Evolutionary conservation across 2,888 invertebrate genomes (phyloP), one percentile per base, ranked within the genome.

Genomic region (Gonocerus acuteangulatus): DNA sequence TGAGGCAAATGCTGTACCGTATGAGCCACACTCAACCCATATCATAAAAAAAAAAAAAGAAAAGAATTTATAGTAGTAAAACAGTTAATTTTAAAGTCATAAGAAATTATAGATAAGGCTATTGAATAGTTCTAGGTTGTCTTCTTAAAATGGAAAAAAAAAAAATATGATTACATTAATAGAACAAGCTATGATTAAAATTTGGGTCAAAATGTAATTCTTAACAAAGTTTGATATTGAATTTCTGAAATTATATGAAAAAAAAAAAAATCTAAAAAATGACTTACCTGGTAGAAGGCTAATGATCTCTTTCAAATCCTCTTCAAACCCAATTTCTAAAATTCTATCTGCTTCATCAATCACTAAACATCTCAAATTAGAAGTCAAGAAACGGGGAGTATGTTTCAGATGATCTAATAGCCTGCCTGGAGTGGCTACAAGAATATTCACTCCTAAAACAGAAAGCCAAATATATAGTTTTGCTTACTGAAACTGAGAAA

Each of bases 331-430:
- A 73, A 95, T 89, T 73, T 96, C 95, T 61, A 97, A 78, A 73
- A 97, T 95, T 69, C 95, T 81, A 77, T 97, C 97, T 15, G 96
- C 96, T 76, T 97, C 97, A 74, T 97, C 97, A 73, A 97, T 94
- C 19, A 97, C 81, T 21, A 97, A 78, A 74, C 94, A 95, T 71
- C 95, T 91, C 15, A 96, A 77, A 75, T 96, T 96, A 76, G 94
- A 94, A 72, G 84, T 94, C 63, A 95, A 75, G 72, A 97, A 97
- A 69, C 91, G 88, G 0, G 89, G 83, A 0, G 96, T 92, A 72
- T 90, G 94, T 77, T 94, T 86, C 66, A 97, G 77, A 75, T 97
- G 97, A 80, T 97, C 97, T 36, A 97, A 74, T 2, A 97, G 79
- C 69, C 97, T 81, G 11, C 97, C 97, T 1, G 97, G 97, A 4